Conservation (phyloP, 2,113 vertebrate genomes). For the Arvicanthis niloticus region DNA sequence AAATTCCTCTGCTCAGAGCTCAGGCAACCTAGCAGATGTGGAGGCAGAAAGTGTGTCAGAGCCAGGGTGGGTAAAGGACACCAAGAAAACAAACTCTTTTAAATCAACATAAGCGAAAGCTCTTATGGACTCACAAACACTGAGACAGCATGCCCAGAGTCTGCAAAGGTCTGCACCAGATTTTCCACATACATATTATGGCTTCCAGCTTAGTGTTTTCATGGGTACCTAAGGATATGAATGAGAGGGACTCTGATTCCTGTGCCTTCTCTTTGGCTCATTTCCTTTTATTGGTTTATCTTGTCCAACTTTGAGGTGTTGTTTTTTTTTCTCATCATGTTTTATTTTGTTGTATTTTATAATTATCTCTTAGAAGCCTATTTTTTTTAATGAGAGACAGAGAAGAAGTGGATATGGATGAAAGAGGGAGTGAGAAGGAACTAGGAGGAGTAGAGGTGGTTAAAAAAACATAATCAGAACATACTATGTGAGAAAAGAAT, state of each 20-base stretch:
- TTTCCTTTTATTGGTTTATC: neutral
- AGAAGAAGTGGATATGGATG: neutral
- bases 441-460: neutral
- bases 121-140: neutral
- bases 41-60: neutral
- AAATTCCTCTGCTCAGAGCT: neutral
- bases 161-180: neutral
- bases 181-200: neutral
- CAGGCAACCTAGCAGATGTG: neutral
- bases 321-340: neutral
- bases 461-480: neutral
- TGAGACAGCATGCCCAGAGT: neutral
- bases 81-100: neutral
- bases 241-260: neutral
- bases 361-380: neutral
- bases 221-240: neutral
- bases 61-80: neutral
- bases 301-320: neutral
- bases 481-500: neutral
- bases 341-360: neutral
- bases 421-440: neutral
- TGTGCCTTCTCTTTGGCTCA: neutral
- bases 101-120: neutral
- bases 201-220: neutral
- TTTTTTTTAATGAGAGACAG: neutral